Evolutionary conservation across 2,113 vertebrate genomes (phyloP), one percentile per base, ranked within the genome.

Genomic region (Hippocampus zosterae): DNA sequence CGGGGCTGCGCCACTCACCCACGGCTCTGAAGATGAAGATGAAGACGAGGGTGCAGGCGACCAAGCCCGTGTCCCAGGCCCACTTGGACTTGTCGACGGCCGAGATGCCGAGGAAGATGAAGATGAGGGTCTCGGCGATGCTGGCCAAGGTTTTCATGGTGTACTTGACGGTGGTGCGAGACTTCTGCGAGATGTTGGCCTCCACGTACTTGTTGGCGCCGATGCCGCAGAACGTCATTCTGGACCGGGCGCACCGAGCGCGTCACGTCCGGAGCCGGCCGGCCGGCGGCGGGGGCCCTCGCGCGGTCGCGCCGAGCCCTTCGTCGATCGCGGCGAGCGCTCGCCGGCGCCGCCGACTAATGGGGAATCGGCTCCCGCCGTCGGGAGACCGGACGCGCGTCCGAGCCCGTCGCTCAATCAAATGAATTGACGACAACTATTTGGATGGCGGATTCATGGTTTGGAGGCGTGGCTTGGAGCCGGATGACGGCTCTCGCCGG

Each of bases 181-280:
- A 98, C 78, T 98, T 98, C 90, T 96, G 96, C 63, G 97, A 98
- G 72, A 98, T 98, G 88, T 98, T 98, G 79, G 97, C 97, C 88
- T 98, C 97, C 85, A 98, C 97, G 0, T 98, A 98, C 74, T 98
- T 98, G 82, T 98, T 98, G 84, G 95, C 96, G 66, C 97, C 95
- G 72, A 98, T 92, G 41, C 96, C 96, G 76, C 97, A 98, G 87
- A 97, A 96, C 12, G 96, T 98, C 91, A 98, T 94, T 41, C 96
- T 98, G 84, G 67, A 25, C 11, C 11, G 8, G 8, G 27, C 7
- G 40, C 33, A 5, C 19, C 13, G 1, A 19, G 18, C 44, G 33
- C 33, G 33, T 37, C 33, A 37, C 5, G 33, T 37, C 5, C 6
- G 5, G 5, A 33, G 33, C 29, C 29, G 29, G 5, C 4, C 29